Conservation (phyloP, 2,113 vertebrate species). For the Chloropsis cyanopogon region DNA sequence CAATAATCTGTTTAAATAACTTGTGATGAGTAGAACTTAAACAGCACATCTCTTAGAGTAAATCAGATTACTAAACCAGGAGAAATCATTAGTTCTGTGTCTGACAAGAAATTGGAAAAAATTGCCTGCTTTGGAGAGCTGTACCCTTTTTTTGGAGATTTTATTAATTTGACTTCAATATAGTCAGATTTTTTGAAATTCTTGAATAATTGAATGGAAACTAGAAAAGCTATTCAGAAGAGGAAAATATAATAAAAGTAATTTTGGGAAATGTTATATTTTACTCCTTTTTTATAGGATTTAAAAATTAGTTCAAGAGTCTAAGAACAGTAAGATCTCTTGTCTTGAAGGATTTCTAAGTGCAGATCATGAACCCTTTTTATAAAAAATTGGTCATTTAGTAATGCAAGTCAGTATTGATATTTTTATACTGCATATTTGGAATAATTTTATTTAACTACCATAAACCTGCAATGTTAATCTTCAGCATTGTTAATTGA, state of each 20-base stretch:
- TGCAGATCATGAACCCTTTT: background rate
- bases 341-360: background rate
- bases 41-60: background rate
- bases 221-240: background rate
- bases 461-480: background rate
- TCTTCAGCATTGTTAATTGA: conserved; percentile 8
- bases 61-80: background rate
- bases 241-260: background rate
- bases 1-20: conserved; percentile 22
- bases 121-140: background rate
- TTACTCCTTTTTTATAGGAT: background rate
- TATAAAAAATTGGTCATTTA: background rate
- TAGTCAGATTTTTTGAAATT: background rate
- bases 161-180: background rate
- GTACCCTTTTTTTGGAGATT: background rate
- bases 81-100: background rate
- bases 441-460: background rate
- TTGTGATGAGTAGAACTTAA: background rate
- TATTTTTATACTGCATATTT: background rate
- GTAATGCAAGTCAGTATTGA: background rate
- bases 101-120: background rate
- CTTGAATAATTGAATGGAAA: background rate
- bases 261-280: background rate
- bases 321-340: background rate
- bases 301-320: background rate